A percentile compares a stretch with the other conserved stretches of the same genome.
Conservation (phyloP, 2,113 vertebrate species). For the Tympanuchus pallidicinctus region DNA sequence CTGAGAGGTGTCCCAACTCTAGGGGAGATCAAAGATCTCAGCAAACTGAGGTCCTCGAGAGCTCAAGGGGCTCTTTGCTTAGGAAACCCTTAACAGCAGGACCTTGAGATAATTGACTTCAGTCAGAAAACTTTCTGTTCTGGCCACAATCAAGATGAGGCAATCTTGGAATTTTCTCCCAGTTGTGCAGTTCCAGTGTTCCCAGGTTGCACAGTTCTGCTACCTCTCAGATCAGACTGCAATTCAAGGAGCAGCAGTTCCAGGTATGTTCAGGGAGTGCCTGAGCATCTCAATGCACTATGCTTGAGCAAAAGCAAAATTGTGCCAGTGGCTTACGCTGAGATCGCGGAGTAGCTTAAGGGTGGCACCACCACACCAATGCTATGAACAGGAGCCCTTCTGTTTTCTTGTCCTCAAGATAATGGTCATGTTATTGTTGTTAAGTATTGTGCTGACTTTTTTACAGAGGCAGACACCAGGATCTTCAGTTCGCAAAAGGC, state of each 20-base stretch:
- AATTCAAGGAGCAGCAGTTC: background rate
- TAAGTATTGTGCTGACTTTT: background rate
- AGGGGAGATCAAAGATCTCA: background rate
- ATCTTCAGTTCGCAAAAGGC: fast-evolving
- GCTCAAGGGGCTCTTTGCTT: background rate
- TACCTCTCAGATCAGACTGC: background rate
- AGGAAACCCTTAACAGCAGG: background rate
- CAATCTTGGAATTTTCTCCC: background rate
- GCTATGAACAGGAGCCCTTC: background rate
- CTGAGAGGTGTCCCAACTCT: no score
- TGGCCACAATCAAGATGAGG: background rate
- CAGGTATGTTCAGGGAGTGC: background rate
- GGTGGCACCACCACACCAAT: background rate
- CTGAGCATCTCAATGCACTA: no score
- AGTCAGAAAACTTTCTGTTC: background rate
- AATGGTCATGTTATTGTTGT: no score
- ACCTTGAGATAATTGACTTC: background rate
- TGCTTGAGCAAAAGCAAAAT: no score
- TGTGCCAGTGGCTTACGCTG: no score
- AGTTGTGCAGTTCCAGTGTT: background rate
- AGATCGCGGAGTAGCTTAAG: no score
- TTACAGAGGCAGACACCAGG: background rate
- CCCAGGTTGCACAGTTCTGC: background rate
- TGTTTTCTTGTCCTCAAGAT: background rate
- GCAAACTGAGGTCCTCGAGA: background rate